These are phyloP conservation scores for Gracilinanus agilis DNA, from an alignment of 2,113 vertebrate species.

Conservation along the genomic window DNA sequence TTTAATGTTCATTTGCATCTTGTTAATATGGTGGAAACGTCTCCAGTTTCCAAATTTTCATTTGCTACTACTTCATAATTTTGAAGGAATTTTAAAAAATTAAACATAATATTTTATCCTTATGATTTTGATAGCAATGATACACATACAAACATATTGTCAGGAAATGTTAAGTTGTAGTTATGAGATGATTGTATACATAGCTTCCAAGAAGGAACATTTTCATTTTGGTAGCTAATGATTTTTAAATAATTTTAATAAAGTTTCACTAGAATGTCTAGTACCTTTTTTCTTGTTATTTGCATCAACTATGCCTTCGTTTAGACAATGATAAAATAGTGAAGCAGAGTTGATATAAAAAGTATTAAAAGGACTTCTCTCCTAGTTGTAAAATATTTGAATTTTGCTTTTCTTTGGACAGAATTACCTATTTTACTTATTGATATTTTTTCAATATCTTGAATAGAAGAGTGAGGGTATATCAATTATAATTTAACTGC, in stretches of 20 bases:
- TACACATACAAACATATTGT: not conserved
- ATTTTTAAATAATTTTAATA: constrained; percentile 12
- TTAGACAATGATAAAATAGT: not conserved
- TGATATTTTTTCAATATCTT: not conserved
- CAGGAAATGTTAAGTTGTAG: not conserved
- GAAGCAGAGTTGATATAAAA: not conserved
- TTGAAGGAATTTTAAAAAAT: not conserved
- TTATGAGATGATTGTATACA: constrained; percentile 4
- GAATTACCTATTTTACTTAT: not conserved
- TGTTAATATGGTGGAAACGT: not conserved
- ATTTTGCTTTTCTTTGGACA: not conserved
- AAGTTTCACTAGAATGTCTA: not conserved
- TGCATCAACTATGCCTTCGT: not conserved
- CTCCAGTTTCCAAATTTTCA: not conserved
- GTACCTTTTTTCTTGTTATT: not conserved
- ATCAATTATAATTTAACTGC: not conserved
- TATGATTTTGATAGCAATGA: not conserved
- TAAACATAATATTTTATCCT: not conserved
- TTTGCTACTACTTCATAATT: not conserved
- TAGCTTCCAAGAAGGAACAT: constrained; percentile 11
- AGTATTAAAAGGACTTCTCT: not conserved
- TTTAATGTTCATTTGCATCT: not conserved
- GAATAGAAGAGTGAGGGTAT: not conserved
- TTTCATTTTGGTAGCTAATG: not conserved
- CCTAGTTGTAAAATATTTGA: not conserved